Base-by-base conservation (phyloP, 2,113 vertebrate genomes). In the Ptilorrhoa leucosticta region DNA sequence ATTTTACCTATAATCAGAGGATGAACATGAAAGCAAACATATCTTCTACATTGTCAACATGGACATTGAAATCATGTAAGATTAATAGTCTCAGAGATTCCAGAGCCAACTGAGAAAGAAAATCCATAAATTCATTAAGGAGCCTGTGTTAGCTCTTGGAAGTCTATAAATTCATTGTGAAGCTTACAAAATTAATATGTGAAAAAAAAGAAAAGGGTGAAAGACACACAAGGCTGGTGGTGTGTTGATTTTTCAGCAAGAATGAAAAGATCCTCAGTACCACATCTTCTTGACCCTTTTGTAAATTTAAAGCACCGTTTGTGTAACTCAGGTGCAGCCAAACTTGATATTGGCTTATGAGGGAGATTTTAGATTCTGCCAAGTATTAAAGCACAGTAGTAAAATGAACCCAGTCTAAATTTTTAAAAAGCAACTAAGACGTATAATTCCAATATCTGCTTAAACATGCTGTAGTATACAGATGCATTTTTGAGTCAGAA, bases 61-160 rank as follows among this genome's bases (percentile, higher is more conserved):
- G 21, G n/a, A 89, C 91, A 90, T 17, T 88, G 85, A 97, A 96
- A 93, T 95, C 31, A 91, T 71, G 4, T 64, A 93, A 90, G 87
- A 95, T 96, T 95, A 96, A 96, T 95, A 75, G 71, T 73, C 33
- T 93, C 5, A 66, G 64, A 66, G 39, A 93, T 84, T 95, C 51
- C 50, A 93, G 47, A 81, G 50, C 58, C 26, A 93, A 33, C 28
- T 76, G 66, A 96, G 83, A 93, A 96, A 88, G 70, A 94, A 98
- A 97, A 98, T 97, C 90, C 80, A 96, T 95, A 96, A 87, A 94
- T 97, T 95, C 92, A 95, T 97, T 97, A 96, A 96, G 66, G 70
- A 96, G 90, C 18, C 9, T 88, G 28, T 87, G 57, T 53, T 91
- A 96, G 82, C 75, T 85, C 37, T 81, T 91, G 48, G 47, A 94